phyloP scores from a whole-genome alignment of 2,113 vertebrate genomes.

The Symphodus melops region DNA sequence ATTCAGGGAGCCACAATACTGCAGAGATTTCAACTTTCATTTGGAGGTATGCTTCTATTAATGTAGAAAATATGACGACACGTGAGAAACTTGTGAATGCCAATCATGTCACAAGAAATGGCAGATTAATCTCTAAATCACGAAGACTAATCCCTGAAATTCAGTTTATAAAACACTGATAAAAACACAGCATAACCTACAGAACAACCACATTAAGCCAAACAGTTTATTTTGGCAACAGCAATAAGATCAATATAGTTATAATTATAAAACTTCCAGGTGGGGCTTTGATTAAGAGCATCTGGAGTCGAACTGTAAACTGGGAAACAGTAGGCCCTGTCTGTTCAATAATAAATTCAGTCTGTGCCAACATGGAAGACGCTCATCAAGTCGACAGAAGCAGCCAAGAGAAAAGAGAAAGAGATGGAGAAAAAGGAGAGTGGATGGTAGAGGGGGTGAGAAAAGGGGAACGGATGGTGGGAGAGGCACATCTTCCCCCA shows the following conservation, averaged over 20 bases:
- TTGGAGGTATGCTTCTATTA: slow-evolving; percentile 53
- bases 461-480: not conserved
- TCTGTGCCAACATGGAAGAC: slow-evolving; percentile 54
- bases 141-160: slow-evolving; percentile 4
- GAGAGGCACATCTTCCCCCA: slow-evolving; percentile 28
- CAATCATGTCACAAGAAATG: slow-evolving; percentile 53
- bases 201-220: slow-evolving; percentile 66
- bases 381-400: slow-evolving; percentile 61
- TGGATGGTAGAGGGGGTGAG: not conserved
- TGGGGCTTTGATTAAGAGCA: slow-evolving; percentile 30
- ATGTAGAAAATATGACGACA: slow-evolving; percentile 39
- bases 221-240: slow-evolving; percentile 43
- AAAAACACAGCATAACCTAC: slow-evolving; percentile 49
- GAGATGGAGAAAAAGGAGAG: slow-evolving; percentile 41
- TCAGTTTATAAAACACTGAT: slow-evolving; percentile 53
- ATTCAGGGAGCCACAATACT: slow-evolving; percentile 37
- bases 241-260: slow-evolving; percentile 21
- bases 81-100: slow-evolving; percentile 45
- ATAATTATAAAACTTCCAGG: slow-evolving; percentile 6
- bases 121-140: slow-evolving; percentile 49
- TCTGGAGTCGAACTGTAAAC: slow-evolving; percentile 29
- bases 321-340: slow-evolving; percentile 43
- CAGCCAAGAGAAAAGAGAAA: slow-evolving; percentile 63
- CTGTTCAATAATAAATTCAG: slow-evolving; percentile 69
- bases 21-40: slow-evolving; percentile 39